Evolutionary conservation across 2,113 vertebrate species (phyloP).

Genomic region (Machaerirhynchus nigripectus): DNA sequence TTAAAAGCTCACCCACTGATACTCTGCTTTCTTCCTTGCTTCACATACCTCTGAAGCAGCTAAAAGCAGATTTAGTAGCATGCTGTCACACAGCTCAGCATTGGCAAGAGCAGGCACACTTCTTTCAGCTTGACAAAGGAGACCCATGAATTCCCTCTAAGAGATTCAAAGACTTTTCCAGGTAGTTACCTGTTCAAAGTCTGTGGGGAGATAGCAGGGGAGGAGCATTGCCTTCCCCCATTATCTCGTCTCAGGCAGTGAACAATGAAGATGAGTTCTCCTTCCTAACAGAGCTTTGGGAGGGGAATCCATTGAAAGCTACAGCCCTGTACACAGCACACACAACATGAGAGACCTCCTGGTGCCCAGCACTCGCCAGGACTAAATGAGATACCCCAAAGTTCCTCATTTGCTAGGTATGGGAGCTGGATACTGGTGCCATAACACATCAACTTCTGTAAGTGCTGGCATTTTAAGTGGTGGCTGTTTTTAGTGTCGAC

Average conservation of each 20-base stretch:
- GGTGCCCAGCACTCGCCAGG: background rate
- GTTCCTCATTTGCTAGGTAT: background rate
- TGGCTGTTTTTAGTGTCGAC: background rate
- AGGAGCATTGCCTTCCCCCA: slow-evolving; percentile 43
- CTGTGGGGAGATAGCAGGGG: slow-evolving; percentile 54
- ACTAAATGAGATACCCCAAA: background rate
- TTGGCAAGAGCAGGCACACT: slow-evolving; percentile 27
- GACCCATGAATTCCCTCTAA: slow-evolving; percentile 55
- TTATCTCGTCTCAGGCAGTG: slow-evolving; percentile 16
- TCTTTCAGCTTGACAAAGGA: slow-evolving; percentile 62
- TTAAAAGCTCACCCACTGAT: slow-evolving; percentile 72
- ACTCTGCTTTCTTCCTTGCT: slow-evolving; percentile 68
- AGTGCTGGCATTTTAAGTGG: background rate
- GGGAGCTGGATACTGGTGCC: background rate
- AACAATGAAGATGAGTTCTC: background rate
- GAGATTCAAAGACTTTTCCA: slow-evolving; percentile 53
- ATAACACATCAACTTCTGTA: background rate
- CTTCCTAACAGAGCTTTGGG: slow-evolving; percentile 1
- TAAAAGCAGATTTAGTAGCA: slow-evolving; percentile 63
- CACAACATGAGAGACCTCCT: background rate
- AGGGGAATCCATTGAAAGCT: slow-evolving; percentile 9
- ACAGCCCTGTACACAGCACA: background rate
- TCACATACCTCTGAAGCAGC: slow-evolving; percentile 60
- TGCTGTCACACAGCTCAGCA: slow-evolving; percentile 42
- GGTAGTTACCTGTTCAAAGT: slow-evolving; percentile 52